Base-by-base conservation (phyloP, 2,888 invertebrate species). In the Pedicia rivosa region DNA sequence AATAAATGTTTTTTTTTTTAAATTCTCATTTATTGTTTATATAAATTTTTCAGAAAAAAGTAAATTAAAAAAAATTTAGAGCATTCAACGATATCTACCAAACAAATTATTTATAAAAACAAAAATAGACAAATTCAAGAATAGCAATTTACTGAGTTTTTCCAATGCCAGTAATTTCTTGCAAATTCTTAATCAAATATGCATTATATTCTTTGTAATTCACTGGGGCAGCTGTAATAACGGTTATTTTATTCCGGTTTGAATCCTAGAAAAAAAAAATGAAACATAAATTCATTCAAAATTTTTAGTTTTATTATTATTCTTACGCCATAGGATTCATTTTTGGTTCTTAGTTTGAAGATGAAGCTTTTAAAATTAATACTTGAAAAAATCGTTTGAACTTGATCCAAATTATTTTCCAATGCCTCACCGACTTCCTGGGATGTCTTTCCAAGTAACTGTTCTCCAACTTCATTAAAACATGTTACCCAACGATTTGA, bases 241-340 rank as follows among this genome's bases (percentile, higher is more conserved):
- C 77, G 0, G 75, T 73, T 0, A 80, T 74, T 62, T 83, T 90
- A 44, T 88, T 61, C 29, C 86, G 71, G 24, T 68, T 68, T 59
- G 87, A 25, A 35, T 35, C n/a, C n/a, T n/a, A n/a, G n/a, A n/a
- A n/a, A n/a, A n/a, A n/a, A n/a, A n/a, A n/a, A n/a, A n/a, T n/a
- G 36, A 13, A 20, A 26, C 20, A 15, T 34, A 41, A 40, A 25
- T 30, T 36, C 29, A 35, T 30, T 38, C 20, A 35, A 29, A 22
- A 27, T 20, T 36, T 12, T 19, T 16, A n/a, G 7, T 19, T 34
- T 15, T 10, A 24, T 27, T 35, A 29, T 31, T 32, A 26, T 24
- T n/a, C n/a, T n/a, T n/a, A n/a, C 92, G 56, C 88, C 92, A 56
- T 78, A 98, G 9, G 73, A 79, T 62, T 98, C 97, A 64, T 84